A percentile compares a stretch with the other conserved stretches of the same genome.
Evolutionary conservation across 2,113 vertebrate genomes (phyloP).

Genomic region (Psittacula cyanocephala): DNA sequence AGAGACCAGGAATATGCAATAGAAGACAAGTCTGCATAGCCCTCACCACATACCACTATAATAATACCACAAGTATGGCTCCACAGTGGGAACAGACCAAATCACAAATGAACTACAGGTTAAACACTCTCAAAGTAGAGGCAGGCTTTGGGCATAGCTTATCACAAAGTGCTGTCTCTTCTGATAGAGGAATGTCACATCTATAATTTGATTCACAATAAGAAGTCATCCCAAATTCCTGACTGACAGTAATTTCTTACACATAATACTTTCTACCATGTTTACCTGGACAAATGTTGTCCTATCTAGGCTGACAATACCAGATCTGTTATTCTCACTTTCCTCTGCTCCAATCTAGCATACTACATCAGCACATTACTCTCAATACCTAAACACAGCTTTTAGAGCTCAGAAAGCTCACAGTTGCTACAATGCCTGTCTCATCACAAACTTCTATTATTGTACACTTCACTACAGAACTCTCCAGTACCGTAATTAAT

Average conservation of each 20-base stretch:
- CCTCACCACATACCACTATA: not conserved
- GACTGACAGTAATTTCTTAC: not conserved
- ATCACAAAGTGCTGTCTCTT: not conserved
- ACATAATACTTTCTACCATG: not conserved
- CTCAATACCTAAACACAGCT: fast-evolving
- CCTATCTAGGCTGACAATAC: not conserved
- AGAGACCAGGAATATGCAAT: not conserved
- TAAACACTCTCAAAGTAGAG: not conserved
- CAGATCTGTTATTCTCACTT: not conserved
- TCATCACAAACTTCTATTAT: not conserved
- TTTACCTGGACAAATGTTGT: not conserved
- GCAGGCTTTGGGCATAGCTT: not conserved
- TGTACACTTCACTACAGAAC: not conserved
- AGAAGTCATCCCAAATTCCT: not conserved
- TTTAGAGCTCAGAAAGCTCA: not conserved
- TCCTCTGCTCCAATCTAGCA: not conserved
- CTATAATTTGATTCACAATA: not conserved
- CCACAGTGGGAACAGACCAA: not conserved
- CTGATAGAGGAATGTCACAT: not conserved
- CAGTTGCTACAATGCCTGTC: not conserved
- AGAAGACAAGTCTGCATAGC: not conserved
- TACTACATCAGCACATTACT: not conserved
- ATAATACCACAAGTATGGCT: not conserved
- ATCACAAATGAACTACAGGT: not conserved
- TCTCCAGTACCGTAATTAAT: not conserved